phyloP scores from a whole-genome alignment of 2,888 invertebrate species.

The Leptothorax acervorum region DNA sequence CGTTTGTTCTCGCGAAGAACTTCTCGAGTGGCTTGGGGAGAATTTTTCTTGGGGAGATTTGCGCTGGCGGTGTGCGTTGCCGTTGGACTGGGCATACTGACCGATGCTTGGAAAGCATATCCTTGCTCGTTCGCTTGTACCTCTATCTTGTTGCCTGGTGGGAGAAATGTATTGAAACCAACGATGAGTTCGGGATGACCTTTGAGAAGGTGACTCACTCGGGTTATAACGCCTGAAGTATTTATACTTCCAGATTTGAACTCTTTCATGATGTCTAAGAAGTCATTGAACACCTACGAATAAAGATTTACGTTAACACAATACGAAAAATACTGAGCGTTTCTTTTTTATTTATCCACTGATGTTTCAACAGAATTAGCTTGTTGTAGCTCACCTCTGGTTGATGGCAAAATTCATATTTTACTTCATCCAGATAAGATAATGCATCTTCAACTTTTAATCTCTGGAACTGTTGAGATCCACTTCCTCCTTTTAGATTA shows the following conservation, averaged over 20 bases:
- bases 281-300: slow-evolving; percentile 97
- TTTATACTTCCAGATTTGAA: slow-evolving; percentile 99
- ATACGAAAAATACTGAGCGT: background rate
- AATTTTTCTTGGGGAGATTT: too few species aligned
- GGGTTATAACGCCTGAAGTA: slow-evolving; percentile 98
- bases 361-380: background rate
- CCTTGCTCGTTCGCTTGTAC: slow-evolving; percentile 97
- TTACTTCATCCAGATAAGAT: slow-evolving; percentile 96
- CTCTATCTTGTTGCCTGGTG: slow-evolving; percentile 99
- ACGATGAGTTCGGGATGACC: slow-evolving; percentile 99
- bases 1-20: too few species aligned
- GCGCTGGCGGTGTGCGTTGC: slow-evolving; percentile 81
- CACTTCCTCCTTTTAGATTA: slow-evolving; percentile 79
- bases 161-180: slow-evolving; percentile 99
- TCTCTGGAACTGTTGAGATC: slow-evolving; percentile 92
- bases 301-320: slow-evolving; percentile 14
- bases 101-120: slow-evolving; percentile 89
- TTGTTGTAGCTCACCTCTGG: slow-evolving; percentile 88
- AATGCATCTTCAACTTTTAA: slow-evolving; percentile 99
- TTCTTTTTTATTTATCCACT: background rate
- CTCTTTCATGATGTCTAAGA: slow-evolving; percentile 99
- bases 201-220: slow-evolving; percentile 97
- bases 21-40: too few species aligned
- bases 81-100: slow-evolving; percentile 92
- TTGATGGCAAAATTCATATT: slow-evolving; percentile 97